These are phyloP conservation scores for Microcaecilia unicolor DNA, from an alignment of 2,797 vertebrate species.

Conservation along the genomic window DNA sequence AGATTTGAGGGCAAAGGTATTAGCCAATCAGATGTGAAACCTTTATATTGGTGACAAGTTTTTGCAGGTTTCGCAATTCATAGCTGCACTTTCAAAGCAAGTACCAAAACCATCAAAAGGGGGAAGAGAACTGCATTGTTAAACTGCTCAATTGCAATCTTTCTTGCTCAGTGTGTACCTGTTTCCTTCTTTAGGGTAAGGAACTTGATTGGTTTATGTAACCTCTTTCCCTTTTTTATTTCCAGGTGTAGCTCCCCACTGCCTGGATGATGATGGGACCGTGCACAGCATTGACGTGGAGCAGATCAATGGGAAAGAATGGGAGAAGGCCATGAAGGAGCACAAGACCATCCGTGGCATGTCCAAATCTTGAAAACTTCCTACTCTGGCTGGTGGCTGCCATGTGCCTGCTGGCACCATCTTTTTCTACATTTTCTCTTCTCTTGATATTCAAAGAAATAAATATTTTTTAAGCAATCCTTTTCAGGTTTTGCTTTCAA, in stretches of 20 bases:
- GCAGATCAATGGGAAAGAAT: conserved; percentile 76
- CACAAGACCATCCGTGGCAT: conserved; percentile 76
- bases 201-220: background rate
- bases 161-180: too few relatives aligned
- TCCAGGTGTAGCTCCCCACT: conserved; percentile 82
- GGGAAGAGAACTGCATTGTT: too few relatives aligned
- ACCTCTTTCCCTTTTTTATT: background rate
- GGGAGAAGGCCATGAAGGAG: conserved; percentile 80
- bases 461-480: conserved; percentile 10
- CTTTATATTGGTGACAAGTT: too few relatives aligned
- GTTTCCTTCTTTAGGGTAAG: too few relatives aligned
- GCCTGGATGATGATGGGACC: conserved; percentile 80
- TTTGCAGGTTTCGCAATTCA: too few relatives aligned
- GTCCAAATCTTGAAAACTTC: conserved; percentile 59
- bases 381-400: background rate
- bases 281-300: conserved; percentile 69
- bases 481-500: too few relatives aligned
- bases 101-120: too few relatives aligned
- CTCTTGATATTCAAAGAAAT: conserved; percentile 12
- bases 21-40: too few relatives aligned
- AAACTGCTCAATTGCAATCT: too few relatives aligned
- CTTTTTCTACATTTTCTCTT: conserved; percentile 5
- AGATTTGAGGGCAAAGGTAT: too few relatives aligned
- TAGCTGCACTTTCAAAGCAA: too few relatives aligned
- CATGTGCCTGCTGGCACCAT: background rate